phyloP scores from a whole-genome alignment of 2,113 vertebrate species.

The Grantiella picta region DNA sequence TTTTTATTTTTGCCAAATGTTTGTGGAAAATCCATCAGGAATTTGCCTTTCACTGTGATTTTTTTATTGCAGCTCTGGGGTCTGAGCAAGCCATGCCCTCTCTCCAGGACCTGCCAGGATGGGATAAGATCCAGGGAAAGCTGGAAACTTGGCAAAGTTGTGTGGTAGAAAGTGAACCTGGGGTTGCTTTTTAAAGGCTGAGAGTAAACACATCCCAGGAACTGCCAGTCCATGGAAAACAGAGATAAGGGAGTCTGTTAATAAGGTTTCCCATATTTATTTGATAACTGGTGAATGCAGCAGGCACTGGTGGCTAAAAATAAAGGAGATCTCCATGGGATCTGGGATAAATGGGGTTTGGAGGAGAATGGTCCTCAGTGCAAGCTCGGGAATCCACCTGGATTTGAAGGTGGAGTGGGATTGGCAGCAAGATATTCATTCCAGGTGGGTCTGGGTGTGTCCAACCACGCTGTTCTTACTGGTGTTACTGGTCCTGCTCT shows the following conservation, averaged over 20 bases:
- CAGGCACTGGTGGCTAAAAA: background rate
- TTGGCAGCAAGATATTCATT: background rate
- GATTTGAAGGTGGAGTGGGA: fast-evolving
- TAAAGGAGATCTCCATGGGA: background rate
- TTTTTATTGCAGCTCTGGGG: background rate
- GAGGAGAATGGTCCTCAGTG: background rate
- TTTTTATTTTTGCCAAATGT: background rate
- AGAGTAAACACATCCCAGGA: conserved; percentile 1
- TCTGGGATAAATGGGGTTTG: background rate
- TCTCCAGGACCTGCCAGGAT: background rate
- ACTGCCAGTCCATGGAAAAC: background rate
- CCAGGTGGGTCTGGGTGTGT: background rate
- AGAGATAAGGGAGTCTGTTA: background rate
- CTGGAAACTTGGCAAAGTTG: conserved; percentile 39
- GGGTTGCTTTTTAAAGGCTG: conserved; percentile 16
- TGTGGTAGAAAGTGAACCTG: background rate
- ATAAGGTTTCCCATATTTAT: background rate
- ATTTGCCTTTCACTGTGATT: background rate
- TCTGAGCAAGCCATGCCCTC: background rate
- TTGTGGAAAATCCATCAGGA: background rate
- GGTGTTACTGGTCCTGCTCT: background rate
- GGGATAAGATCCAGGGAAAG: background rate
- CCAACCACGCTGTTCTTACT: background rate
- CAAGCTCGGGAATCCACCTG: background rate
- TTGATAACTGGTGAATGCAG: background rate